Evolutionary conservation across 2,888 invertebrate species (phyloP), one percentile per base, ranked within the genome.

Genomic region (Nomada hirtipes): DNA sequence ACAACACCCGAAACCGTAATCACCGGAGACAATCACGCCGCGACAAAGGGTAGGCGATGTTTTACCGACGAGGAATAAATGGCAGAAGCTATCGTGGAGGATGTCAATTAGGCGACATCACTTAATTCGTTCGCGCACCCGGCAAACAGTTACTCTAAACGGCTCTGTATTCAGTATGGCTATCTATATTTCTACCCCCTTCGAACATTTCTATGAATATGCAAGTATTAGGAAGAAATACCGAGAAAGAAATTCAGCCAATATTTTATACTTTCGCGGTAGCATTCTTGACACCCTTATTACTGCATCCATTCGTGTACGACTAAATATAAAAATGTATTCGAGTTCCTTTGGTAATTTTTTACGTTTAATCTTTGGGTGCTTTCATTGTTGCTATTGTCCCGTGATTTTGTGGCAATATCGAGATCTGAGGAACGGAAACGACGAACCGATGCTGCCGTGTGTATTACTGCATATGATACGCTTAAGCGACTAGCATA

Each of bases 1-100:
- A 93, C 93, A 92, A 92, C 91, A 91, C 90, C 89, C 89, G 87
- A 91, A 90, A 89, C 89, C 87, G 91, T 92, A 92, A 92, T 92
- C 92, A 91, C 89, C 86, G 85, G 85, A 87, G 91, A 90, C 92
- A 91, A 89, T 88, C 89, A 85, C 76, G 78, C 71, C 83, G 60
- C 79, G 81, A 83, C 84, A 90, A 82, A 82, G 86, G 85, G 85
- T 87, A 86, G 87, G 85, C 82, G 78, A 59, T 83, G 85, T 83
- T 86, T 88, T 75, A 82, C 83, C 73, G 82, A 83, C 68, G 76
- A 81, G 73, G 80, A 75, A 82, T 83, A 74, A 81, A 75, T 74
- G 79, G 60, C 86, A 79, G 85, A 82, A 86, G 87, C 86, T 81
- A 55, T 71, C 68, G 20, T 57, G 78, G 73, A 76, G 73, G 74